Conservation (phyloP, 2,888 invertebrate genomes). For the Pandemis heparana region DNA sequence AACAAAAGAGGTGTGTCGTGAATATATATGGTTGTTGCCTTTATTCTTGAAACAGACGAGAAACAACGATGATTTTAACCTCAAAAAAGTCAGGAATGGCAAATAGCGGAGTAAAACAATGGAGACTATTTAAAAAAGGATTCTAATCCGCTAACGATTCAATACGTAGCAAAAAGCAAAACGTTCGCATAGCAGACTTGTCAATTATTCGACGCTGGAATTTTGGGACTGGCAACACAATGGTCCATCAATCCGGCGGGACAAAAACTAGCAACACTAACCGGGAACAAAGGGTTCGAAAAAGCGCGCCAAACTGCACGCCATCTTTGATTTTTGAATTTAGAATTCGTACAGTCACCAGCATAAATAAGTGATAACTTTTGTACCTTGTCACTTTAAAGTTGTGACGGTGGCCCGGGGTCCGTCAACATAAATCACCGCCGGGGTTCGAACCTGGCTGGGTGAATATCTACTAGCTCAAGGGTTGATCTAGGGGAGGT, state of each 20-base stretch:
- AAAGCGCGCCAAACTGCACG: slow-evolving; percentile 52
- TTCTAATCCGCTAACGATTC: slow-evolving; percentile 72
- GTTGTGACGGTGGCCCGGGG: too few species aligned
- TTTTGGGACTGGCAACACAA: slow-evolving; percentile 77
- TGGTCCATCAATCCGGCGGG: slow-evolving; percentile 74
- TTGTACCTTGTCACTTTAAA: too few species aligned
- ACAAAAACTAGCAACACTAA: slow-evolving; percentile 74
- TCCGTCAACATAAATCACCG: too few species aligned
- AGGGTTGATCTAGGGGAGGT: too few species aligned
- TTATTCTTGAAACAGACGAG: not conserved
- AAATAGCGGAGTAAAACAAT: slow-evolving; percentile 42
- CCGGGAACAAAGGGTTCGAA: slow-evolving; percentile 65
- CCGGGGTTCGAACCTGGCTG: too few species aligned
- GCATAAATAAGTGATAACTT: too few species aligned
- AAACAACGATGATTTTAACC: not conserved
- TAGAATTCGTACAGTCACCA: slow-evolving; percentile 31
- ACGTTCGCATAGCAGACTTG: slow-evolving; percentile 58
- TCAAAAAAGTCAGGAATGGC: slow-evolving; percentile 16
- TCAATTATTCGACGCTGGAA: slow-evolving; percentile 77
- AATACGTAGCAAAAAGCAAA: slow-evolving; percentile 59
- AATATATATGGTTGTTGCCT: too few species aligned
- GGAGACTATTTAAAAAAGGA: slow-evolving; percentile 52
- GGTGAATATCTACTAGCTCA: too few species aligned
- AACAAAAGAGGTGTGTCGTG: too few species aligned
- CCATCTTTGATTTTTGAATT: slow-evolving; percentile 48